Evolutionary conservation across 2,888 invertebrate genomes (phyloP), one percentile per base, ranked within the genome.

Genomic region (Vesta saturnalis): DNA sequence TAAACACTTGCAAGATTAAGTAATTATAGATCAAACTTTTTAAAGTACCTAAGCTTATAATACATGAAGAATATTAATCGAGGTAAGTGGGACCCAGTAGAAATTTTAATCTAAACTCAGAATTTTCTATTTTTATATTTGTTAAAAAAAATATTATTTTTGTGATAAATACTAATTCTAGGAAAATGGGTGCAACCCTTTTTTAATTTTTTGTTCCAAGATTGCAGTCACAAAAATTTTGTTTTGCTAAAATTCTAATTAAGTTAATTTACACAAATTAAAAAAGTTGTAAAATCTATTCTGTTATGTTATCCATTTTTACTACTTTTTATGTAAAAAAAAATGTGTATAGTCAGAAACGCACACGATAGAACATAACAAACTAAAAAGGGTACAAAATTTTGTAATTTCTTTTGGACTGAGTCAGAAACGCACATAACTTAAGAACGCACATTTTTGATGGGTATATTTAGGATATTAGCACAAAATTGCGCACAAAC

Each of bases 341-440:
- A 15, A 8, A 10, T 52, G 39, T 52, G n/a, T 52, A n/a, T 52
- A n/a, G 52, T 52, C 52, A 19, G n/a, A 52, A 52, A 19, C 52
- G 52, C 52, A 52, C 52, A 52, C n/a, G 19, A 19, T 5, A 10
- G 18, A 21, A 19, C 18, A 52, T 4, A 15, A 6, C 12, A 47
- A 47, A 43, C 12, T 3, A 23, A 39, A 39, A 39, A 39, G 39
- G 39, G 39, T 39, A 39, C 39, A 39, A 39, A 39, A 8, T 39
- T 1, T 6, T 39, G 23, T 39, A 19, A 52, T 8, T 21, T 52
- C 10, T 19, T 19, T 52, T 21, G 19, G 52, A 52, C 52, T 52
- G 52, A 52, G 52, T 52, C 52, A 52, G 52, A 18, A 52, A 52
- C 52, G 52, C 52, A 52, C 52, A 52, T 8, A 52, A 19, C 21